Percentiles rank a stretch among this genome's conserved stretches.
Conservation (phyloP, 2,797 vertebrate genomes). For the Heterohyrax brucei region DNA sequence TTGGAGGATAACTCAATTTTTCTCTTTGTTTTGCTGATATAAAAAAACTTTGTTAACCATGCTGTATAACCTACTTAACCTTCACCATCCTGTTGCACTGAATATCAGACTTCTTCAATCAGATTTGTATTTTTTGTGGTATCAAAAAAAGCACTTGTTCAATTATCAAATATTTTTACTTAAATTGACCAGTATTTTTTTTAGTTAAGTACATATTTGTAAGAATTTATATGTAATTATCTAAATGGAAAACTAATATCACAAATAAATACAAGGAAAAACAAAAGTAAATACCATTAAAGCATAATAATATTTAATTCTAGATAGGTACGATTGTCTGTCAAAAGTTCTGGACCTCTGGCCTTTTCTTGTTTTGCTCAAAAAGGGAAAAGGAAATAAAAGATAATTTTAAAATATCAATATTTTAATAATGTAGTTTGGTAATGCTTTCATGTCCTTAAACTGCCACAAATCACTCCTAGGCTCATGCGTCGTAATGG, state of each 20-base stretch:
- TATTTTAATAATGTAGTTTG: background rate
- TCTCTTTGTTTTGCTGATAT: conserved; percentile 7
- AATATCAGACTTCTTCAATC: conserved; percentile 21
- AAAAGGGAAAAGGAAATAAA: background rate
- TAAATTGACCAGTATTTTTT: background rate
- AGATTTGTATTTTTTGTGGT: background rate
- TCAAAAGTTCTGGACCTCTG: background rate
- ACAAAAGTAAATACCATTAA: background rate
- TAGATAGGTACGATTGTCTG: background rate
- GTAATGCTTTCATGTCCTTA: background rate
- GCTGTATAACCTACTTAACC: background rate
- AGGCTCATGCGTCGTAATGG: background rate
- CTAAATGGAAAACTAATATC: conserved; percentile 47
- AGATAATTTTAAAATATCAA: background rate
- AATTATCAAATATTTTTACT: background rate
- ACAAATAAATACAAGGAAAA: conserved; percentile 31
- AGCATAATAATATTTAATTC: conserved; percentile 60
- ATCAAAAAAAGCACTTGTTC: background rate
- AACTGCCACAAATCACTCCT: background rate
- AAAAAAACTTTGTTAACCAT: background rate
- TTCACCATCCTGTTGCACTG: background rate
- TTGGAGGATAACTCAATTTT: background rate
- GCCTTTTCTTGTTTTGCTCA: background rate
- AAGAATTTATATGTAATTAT: conserved; percentile 41
- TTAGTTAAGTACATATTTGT: conserved; percentile 5